Evolutionary conservation across 2,113 vertebrate species (phyloP), one percentile per base, ranked within the genome.

Genomic region (Rhabdomys dilectus): DNA sequence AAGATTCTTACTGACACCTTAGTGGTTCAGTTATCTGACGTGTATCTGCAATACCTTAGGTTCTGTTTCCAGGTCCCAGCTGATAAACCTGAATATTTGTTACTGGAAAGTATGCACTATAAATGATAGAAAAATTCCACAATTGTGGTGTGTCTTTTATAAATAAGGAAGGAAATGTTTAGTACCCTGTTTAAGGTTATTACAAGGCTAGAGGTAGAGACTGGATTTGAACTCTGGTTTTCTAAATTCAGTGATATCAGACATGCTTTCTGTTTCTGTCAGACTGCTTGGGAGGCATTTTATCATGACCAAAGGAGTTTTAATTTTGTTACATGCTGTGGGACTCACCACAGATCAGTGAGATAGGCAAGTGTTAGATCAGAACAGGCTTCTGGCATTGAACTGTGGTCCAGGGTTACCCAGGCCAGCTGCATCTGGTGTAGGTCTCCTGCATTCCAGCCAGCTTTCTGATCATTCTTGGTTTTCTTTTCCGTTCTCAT

Each of bases 221-320:
- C 86, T 80, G 48, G 34, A 60, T 66, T 62, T 91, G 93, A 94
- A 85, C 3, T 10, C 70, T 53, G 45, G 12, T 87, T 48, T 93
- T 75, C 19, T 15, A 19, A 89, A 34, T 64, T 70, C 36, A 39
- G 42, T 2, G 4, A 70, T 17, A 13, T 26, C 39, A 45, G 29
- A 86, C 7, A 91, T 81, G 12, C n/a, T 97, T 93, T 92, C 51
- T 94, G 39, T 68, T 94, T 93, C 42, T 93, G 39, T 68, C 39
- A 90, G 77, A 75, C 26, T 75, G 62, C 15, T 58, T 82, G 12
- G 42, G 53, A 42, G 51, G 12, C 10, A 89, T 53, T 91, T 89
- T 75, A 34, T 88, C 75, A 62, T 93, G 91, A 86, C 91, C 78
- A 82, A 93, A 76, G 56, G 72, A 84, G 45, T 53, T 88, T 95